Evolutionary conservation across 2,888 invertebrate species (phyloP), one percentile per base, ranked within the genome.

Genomic region (Napeogenes sylphis): DNA sequence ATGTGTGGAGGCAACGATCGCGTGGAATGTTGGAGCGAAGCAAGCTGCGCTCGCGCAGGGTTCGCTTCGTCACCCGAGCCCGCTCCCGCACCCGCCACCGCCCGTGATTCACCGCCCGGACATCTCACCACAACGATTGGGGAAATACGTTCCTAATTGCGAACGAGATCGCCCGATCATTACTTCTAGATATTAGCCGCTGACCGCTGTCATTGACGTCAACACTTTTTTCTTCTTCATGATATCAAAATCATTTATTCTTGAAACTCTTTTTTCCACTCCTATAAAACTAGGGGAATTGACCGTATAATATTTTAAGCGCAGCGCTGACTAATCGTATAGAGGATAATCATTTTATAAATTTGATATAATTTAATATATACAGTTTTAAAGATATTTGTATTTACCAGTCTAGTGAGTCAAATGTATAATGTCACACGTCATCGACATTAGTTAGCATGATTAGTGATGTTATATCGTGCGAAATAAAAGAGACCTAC

Each of bases 1-100:
- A 75, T 79, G 77, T 78, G 74, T 81, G 84, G 82, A 89, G 89
- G 87, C 88, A 89, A 89, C 79, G 89, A 70, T 85, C 89, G 83
- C 84, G 75, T 75, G 89, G 90, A 90, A 90, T 90, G 90, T 79
- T 77, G 83, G 83, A 79, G 79, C 79, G 75, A 71, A 65, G 67
- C 68, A 70, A 71, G 71, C 70, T 67, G 71, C 72, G 70, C 75
- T 67, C 65, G 76, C 77, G 73, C 75, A 73, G 71, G 70, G 57
- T 57, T 60, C 74, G 71, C 71, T 73, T 73, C 63, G 60, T 63
- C 66, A 68, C 68, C 68, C 70, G 68, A 70, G 56, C 67, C 69
- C 69, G 74, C 75, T 63, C 74, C 75, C 63, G 72, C 75, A 59
- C 61, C 70, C 30, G 47, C 69, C 71, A 69, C 71, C 70, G 71